Percentiles rank a stretch among this genome's conserved stretches.
phyloP scores from a whole-genome alignment of 2,888 invertebrate species.

The Ophonus ardosiacus region DNA sequence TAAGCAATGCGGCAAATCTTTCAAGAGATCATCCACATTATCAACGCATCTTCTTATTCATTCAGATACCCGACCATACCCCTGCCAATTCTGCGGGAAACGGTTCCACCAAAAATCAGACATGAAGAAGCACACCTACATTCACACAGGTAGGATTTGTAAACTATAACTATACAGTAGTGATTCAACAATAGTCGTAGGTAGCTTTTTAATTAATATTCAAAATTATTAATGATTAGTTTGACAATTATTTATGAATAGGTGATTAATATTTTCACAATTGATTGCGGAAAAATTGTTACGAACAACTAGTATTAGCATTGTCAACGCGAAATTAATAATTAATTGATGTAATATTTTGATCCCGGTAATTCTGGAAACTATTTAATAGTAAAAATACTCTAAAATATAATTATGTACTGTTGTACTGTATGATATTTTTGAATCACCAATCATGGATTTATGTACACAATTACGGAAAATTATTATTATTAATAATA shows the following conservation, averaged over 20 bases:
- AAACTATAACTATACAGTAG: not conserved
- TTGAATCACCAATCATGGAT: not conserved
- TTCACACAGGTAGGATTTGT: slow-evolving; percentile 86
- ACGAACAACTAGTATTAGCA: not conserved
- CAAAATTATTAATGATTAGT: slow-evolving; percentile 24
- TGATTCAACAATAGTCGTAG: not conserved
- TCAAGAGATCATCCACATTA: slow-evolving; percentile 96
- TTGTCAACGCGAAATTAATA: slow-evolving; percentile 27
- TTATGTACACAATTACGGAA: not conserved
- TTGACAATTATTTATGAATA: slow-evolving; percentile 46
- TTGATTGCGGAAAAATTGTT: slow-evolving; percentile 29
- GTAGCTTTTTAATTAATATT: slow-evolving; percentile 29
- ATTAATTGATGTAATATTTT: slow-evolving; percentile 17
- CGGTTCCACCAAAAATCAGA: slow-evolving; percentile 99
- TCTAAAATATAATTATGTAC: not conserved
- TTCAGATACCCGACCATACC: slow-evolving; percentile 97
- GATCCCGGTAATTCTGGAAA: not conserved
- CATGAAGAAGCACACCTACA: slow-evolving; percentile 99
- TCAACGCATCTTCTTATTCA: slow-evolving; percentile 98
- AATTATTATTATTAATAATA: not conserved
- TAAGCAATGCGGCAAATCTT: slow-evolving; percentile 97
- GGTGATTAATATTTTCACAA: slow-evolving; percentile 44
- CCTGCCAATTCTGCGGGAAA: slow-evolving; percentile 98
- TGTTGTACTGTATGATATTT: not conserved
- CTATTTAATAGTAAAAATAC: not conserved